Percentiles rank a stretch among this genome's conserved stretches.
Evolutionary conservation across 1,140 invertebrate species (phyloP).

Genomic region (Diachasma alloeum): DNA sequence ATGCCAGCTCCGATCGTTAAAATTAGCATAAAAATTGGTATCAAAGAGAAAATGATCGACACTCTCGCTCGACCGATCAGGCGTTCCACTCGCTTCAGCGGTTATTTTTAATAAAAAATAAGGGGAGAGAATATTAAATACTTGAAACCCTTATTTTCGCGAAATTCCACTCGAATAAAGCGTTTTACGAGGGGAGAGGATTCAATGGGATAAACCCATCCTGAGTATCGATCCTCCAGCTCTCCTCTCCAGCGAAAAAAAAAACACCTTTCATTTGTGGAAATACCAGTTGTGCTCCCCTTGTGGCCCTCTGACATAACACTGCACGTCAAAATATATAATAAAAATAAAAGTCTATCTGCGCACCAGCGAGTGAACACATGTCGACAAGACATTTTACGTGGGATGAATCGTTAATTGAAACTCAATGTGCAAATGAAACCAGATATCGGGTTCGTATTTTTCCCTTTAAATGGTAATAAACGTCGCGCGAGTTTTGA

Average conservation of each 20-base stretch:
- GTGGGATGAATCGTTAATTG: slow-evolving; percentile 22
- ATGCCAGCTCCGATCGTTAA: not conserved
- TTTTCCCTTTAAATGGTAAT: slow-evolving; percentile 15
- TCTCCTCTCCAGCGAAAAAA: not conserved
- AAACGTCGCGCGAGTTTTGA: not conserved
- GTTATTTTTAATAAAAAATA: too few species aligned
- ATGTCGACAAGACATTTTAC: slow-evolving; percentile 16
- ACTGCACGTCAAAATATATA: not conserved
- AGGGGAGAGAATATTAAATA: not conserved
- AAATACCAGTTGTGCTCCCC: slow-evolving; percentile 19
- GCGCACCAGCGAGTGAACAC: not conserved
- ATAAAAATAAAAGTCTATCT: not conserved
- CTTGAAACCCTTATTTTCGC: not conserved
- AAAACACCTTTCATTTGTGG: not conserved
- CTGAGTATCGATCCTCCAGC: not conserved
- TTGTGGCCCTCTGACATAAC: not conserved
- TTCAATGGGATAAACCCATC: not conserved
- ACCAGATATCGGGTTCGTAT: slow-evolving; percentile 3
- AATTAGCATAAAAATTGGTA: not conserved
- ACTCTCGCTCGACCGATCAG: not conserved
- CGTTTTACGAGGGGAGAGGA: not conserved
- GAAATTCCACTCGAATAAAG: not conserved
- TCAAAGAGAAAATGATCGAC: not conserved
- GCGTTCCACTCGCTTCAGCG: not conserved
- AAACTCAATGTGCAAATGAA: not conserved